Percentiles rank a stretch among this genome's conserved stretches.
phyloP scores from a whole-genome alignment of 2,797 vertebrate genomes.

The Brachymystax lenok region DNA sequence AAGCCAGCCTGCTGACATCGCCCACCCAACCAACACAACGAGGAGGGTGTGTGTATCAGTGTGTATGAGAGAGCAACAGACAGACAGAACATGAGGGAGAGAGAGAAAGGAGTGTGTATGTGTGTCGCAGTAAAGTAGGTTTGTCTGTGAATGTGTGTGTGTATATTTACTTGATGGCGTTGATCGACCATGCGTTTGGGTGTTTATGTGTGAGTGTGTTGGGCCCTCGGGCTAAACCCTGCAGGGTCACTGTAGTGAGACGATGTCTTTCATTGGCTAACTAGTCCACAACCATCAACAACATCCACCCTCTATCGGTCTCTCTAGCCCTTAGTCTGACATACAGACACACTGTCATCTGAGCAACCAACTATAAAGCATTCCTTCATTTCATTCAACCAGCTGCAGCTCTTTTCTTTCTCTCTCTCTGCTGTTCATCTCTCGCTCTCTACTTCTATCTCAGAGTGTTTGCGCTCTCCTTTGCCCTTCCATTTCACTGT shows the following conservation, averaged over 20 bases:
- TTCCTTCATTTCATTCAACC: slow-evolving; percentile 59
- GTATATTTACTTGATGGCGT: slow-evolving; percentile 1
- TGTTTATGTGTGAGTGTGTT: slow-evolving; percentile 8
- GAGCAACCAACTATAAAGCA: slow-evolving; percentile 30
- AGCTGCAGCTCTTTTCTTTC: slow-evolving; percentile 32
- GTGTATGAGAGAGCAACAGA: slow-evolving; percentile 8
- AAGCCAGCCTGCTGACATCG: not conserved
- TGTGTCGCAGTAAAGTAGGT: slow-evolving; percentile 1
- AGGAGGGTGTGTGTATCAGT: not conserved
- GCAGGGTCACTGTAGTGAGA: slow-evolving; percentile 41
- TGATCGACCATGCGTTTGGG: not conserved
- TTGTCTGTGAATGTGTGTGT: slow-evolving; percentile 4
- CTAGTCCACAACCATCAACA: not conserved
- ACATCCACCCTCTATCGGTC: not conserved
- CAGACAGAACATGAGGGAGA: not conserved
- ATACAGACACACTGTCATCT: slow-evolving; percentile 16
- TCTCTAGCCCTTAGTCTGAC: not conserved
- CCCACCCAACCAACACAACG: not conserved
- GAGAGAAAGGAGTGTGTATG: not conserved
- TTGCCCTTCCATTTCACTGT: not conserved
- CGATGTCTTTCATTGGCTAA: slow-evolving; percentile 9
- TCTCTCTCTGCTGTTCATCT: slow-evolving; percentile 39
- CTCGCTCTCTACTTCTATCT: slow-evolving; percentile 39
- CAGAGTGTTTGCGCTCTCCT: not conserved
- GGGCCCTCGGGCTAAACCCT: slow-evolving; percentile 33